Conservation (phyloP, 2,888 invertebrate genomes). For the Laothoe populi region DNA sequence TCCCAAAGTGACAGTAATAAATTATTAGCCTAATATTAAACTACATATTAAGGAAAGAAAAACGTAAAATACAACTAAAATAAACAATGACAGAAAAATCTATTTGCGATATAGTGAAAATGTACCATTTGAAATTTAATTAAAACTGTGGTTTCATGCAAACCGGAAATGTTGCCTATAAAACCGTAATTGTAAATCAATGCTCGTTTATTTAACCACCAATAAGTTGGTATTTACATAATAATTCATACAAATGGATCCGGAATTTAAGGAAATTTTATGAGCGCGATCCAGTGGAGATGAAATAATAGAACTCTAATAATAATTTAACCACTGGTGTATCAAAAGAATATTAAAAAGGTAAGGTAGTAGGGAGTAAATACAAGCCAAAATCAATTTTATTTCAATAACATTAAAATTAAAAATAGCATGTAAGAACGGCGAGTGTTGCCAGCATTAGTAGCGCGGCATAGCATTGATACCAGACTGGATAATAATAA, state of each 20-base stretch:
- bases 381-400: too few relatives aligned
- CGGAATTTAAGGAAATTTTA: not conserved
- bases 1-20: too few relatives aligned
- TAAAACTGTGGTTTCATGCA: not conserved
- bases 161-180: constrained; percentile 33
- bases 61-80: not conserved
- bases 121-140: constrained; percentile 11
- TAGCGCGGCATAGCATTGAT: too few relatives aligned
- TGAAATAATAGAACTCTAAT: too few relatives aligned
- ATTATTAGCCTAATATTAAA: too few relatives aligned
- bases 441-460: too few relatives aligned
- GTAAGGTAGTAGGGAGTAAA: too few relatives aligned
- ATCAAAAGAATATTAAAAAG: too few relatives aligned
- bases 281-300: constrained; percentile 1
- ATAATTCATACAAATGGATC: not conserved
- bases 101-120: not conserved
- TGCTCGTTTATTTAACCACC: constrained; percentile 43
- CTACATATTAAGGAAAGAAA: not conserved
- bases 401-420: too few relatives aligned
- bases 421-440: too few relatives aligned
- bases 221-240: not conserved
- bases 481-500: too few relatives aligned
- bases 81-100: not conserved
- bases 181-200: constrained; percentile 57
- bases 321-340: too few relatives aligned